Base-by-base conservation (phyloP, 2,888 invertebrate species). In the Melieria picta region DNA sequence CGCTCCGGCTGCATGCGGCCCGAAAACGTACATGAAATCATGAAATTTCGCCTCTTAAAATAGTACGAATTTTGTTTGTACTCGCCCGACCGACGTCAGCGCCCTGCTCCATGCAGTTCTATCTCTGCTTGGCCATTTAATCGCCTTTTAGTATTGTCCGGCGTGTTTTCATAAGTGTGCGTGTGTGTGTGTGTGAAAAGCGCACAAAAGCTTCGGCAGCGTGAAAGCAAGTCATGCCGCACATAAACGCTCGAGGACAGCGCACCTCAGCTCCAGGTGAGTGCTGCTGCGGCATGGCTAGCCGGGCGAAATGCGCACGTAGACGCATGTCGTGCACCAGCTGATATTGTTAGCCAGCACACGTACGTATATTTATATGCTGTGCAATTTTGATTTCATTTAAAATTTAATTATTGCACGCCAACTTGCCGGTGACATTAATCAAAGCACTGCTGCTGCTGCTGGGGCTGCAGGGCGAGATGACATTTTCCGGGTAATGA, bases 371-470 rank as follows among this genome's bases (percentile, higher is more conserved):
- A 50, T 50, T 10, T 50, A 50, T 52, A 52, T 52, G 52, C 5
- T 52, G 52, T 9, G 6, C 52, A 52, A 52, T 52, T 52, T 52
- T 52, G 52, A 52, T 52, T 52, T 52, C n/a, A 52, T 7, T 52
- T 52, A 52, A 52, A 52, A 52, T 52, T 52, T 52, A 52, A 52
- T 52, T 52, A 52, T 52, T 52, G 52, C 52, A 52, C 13, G 52
- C 50, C 50, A 9, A 13, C 13, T 52, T 52, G 52, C 52, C 9
- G 11, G 52, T 5, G 9, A 50, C 11, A 11, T 50, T 50, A 11
- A 50, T 50, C 11, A 52, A 52, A 52, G 52, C 9, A n/a, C 13
- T 30, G 2, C 30, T 30, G 30, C 30, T 30, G 30, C 30, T 30
- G 30, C 30, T 16, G 16, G 16, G 16, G 16, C 16, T 30, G 30